Base-by-base conservation (phyloP, 1,140 invertebrate species). In the Zaprionus kolodkinae region DNA sequence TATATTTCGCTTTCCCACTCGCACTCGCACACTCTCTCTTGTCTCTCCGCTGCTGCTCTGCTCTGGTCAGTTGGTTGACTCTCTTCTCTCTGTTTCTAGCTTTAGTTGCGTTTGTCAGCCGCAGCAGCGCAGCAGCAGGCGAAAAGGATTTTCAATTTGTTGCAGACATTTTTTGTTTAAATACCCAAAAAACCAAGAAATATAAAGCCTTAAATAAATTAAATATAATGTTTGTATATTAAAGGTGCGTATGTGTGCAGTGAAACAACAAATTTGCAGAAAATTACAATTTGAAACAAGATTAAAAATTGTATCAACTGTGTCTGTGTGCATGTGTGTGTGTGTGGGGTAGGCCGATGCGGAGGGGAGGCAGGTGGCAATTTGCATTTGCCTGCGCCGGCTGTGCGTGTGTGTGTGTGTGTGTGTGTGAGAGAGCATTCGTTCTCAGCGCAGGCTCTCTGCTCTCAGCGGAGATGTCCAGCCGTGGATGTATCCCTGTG, bases 401-500 rank as follows among this genome's bases (percentile, higher is more conserved):
- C 63, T 50, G 35, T 73, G 56, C 60, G 68, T 63, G 27, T 55
- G 52, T 54, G 25, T 54, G 27, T 33, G 59, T 66, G 62, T 21
- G 68, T 63, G 27, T 33, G 59, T 66, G 62, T 21, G 68, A 57
- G 59, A 62, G 62, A 62, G 62, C 48, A 35, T 57, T 15, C 52
- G 56, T 21, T 21, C 67, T 59, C 43, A 72, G 76, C 69, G 69
- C 73, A 76, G 68, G 71, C 61, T 52, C 38, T 69, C 56, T 52
- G 64, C 57, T 72, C 67, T 62, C 63, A 50, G 43, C 55, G 61
- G 65, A 73, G 76, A 74, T 78, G 70, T 81, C 80, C 86, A 79
- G 78, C 73, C 84, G 84, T 87, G 84, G 84, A 87, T 87, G 84
- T 87, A 87, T 87, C 84, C 83, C 79, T 87, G 54, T 75, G 67